phyloP scores from a whole-genome alignment of 2,797 vertebrate genomes.

The Rhodeus uyekii region DNA sequence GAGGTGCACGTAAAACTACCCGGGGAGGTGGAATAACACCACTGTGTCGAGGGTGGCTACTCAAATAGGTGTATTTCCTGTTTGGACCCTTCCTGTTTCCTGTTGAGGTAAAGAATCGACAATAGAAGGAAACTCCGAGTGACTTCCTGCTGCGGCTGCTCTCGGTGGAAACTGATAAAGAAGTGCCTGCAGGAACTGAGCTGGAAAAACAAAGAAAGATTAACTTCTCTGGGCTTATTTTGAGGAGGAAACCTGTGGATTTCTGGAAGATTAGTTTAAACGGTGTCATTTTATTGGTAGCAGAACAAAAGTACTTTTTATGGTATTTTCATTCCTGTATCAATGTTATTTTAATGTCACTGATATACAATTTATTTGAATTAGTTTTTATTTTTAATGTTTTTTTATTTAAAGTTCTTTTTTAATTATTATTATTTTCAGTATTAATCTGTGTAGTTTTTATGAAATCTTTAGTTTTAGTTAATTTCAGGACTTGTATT shows the following conservation, averaged over 20 bases:
- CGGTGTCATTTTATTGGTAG: not conserved
- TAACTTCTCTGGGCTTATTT: not conserved
- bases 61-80: conserved; percentile 46
- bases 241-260: not conserved
- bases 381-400: no score
- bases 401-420: no score
- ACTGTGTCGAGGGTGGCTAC: conserved; percentile 30
- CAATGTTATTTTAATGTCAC: no score
- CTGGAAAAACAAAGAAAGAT: conserved; percentile 8
- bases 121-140: conserved; percentile 90
- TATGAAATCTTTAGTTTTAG: no score
- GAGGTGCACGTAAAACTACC: not conserved
- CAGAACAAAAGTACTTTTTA: no score
- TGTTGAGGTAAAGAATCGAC: conserved; percentile 77
- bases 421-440: no score
- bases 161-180: conserved; percentile 82
- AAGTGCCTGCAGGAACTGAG: conserved; percentile 32
- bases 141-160: conserved; percentile 82
- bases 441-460: no score
- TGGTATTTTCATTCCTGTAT: no score
- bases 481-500: no score
- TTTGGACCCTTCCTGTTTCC: conserved; percentile 83
- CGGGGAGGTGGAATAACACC: not conserved
- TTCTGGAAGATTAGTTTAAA: not conserved
- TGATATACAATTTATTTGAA: no score